Evolutionary conservation across 2,888 invertebrate genomes (phyloP).

Genomic region (Noctua comes): DNA sequence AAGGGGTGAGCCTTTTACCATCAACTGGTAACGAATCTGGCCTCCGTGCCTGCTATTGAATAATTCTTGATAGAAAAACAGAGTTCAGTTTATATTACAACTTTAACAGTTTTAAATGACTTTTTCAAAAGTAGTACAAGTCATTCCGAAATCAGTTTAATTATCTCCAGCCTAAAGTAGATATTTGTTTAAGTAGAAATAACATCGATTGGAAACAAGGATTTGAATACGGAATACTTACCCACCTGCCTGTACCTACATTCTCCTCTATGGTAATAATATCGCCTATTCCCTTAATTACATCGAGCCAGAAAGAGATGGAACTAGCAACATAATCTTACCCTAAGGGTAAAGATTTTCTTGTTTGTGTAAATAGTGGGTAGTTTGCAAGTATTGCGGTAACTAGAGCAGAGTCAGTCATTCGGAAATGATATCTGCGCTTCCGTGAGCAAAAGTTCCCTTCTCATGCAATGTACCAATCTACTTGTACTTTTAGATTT

Average conservation of each 20-base stretch:
- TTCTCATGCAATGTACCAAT: constrained; percentile 27
- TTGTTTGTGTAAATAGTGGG: constrained; percentile 22
- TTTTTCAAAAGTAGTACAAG: not conserved
- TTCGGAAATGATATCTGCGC: constrained; percentile 42
- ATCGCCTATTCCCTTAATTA: constrained; percentile 24
- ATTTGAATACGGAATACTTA: not conserved
- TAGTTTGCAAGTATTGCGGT: constrained; percentile 35
- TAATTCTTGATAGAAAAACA: not conserved
- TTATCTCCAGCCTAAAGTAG: not conserved
- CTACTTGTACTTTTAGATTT: constrained; percentile 24
- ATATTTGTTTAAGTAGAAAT: not conserved
- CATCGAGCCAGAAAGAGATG: constrained; percentile 19
- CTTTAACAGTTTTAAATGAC: not conserved
- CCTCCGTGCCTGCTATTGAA: not conserved
- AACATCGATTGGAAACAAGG: not conserved
- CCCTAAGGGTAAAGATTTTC: constrained; percentile 17
- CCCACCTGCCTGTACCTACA: constrained; percentile 42
- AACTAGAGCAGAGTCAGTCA: constrained; percentile 44
- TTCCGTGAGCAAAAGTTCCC: constrained; percentile 38
- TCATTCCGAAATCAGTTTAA: not conserved
- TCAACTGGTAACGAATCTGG: not conserved
- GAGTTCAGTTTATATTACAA: not conserved
- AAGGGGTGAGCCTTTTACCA: not conserved
- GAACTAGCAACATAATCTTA: not conserved
- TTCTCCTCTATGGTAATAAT: constrained; percentile 17